A percentile compares a stretch with the other conserved stretches of the same genome.
phyloP scores from a whole-genome alignment of 92 coral and sea anemone genomes.

The Porites rus region DNA sequence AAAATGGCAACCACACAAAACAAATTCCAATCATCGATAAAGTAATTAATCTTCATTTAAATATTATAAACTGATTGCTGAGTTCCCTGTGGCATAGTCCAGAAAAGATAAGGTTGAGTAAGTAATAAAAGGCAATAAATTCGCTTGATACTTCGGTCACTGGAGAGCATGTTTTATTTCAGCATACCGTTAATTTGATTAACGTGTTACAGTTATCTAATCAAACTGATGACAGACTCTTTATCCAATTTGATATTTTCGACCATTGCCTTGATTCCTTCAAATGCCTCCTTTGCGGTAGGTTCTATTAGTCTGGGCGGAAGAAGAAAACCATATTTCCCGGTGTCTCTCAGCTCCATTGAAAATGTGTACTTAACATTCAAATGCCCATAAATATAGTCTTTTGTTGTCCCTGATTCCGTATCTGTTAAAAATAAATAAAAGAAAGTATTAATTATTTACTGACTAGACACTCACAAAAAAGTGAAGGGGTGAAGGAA shows the following conservation, averaged over 20 bases:
- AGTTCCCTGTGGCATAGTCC: too few species aligned
- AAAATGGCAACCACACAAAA: too few species aligned
- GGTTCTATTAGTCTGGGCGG: constrained; percentile 66
- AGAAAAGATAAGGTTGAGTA: too few species aligned
- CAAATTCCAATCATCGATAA: too few species aligned
- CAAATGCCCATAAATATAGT: constrained; percentile 78
- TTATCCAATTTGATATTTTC: constrained; percentile 41
- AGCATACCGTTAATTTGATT: too few species aligned
- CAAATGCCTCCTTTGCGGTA: constrained; percentile 77
- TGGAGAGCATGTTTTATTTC: too few species aligned
- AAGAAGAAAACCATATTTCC: constrained; percentile 77
- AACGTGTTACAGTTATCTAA: too few species aligned
- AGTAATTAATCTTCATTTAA: too few species aligned
- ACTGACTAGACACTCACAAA: background rate
- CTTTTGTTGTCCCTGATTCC: constrained; percentile 80
- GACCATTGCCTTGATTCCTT: constrained; percentile 71
- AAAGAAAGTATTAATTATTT: background rate
- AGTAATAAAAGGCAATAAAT: too few species aligned
- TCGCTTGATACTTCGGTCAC: too few species aligned
- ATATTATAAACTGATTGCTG: too few species aligned
- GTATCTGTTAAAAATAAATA: constrained; percentile 50
- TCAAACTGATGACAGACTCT: too few species aligned
- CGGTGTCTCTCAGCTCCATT: constrained; percentile 83
- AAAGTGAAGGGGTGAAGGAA: background rate
- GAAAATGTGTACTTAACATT: constrained; percentile 75